These are phyloP conservation scores for Littorina saxatilis DNA, from an alignment of 1,140 invertebrate genomes.

Conservation along the genomic window DNA sequence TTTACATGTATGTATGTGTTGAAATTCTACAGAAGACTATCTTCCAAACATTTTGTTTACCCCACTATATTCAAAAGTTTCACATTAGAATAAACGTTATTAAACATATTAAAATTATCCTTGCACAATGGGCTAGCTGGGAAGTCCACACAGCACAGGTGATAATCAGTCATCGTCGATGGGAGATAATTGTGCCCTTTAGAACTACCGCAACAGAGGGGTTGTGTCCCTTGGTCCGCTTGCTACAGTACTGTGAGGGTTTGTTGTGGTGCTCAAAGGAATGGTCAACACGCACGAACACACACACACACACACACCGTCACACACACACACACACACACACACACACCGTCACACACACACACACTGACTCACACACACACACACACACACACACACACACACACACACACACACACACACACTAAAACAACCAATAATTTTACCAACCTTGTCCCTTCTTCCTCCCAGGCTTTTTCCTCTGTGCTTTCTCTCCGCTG, in stretches of 20 bases:
- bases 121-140: no score
- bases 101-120: no score
- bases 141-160: no score
- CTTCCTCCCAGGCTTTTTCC: conserved; percentile 60
- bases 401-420: background rate
- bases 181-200: no score
- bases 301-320: conserved; percentile 2
- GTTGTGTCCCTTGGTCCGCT: no score
- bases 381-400: background rate
- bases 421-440: background rate
- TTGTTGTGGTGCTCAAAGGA: no score
- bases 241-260: no score
- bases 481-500: conserved; percentile 20
- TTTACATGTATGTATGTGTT: background rate
- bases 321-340: conserved; percentile 8
- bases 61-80: no score
- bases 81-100: no score
- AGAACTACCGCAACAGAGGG: no score
- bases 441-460: conserved; percentile 60
- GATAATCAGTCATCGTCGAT: no score
- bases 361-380: background rate
- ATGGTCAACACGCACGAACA: background rate
- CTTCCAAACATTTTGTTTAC: no score
- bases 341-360: background rate
- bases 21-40: background rate